A percentile compares a stretch with the other conserved stretches of the same genome.
phyloP scores from a whole-genome alignment of 2,113 vertebrate genomes.

The Carassius auratus region DNA sequence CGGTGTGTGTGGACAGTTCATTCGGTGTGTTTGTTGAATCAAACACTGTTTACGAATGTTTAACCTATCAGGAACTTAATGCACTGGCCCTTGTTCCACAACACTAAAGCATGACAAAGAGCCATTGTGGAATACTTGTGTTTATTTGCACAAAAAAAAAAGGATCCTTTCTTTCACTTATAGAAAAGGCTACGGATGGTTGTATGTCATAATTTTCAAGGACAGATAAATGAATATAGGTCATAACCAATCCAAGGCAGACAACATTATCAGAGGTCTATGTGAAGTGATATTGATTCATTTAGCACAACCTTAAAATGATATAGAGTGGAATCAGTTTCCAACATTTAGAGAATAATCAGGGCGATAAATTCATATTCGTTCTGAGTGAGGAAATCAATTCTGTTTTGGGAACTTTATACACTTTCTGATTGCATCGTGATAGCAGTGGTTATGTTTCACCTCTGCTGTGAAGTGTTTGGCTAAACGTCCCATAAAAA shows the following conservation, averaged over 20 bases:
- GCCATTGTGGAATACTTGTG: not conserved
- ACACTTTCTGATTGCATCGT: slow-evolving; percentile 13
- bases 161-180: not conserved
- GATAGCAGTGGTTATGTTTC: slow-evolving; percentile 34
- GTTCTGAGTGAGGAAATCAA: slow-evolving; percentile 36
- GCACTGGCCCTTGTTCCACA: slow-evolving; percentile 13
- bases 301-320: slow-evolving; percentile 35
- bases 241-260: slow-evolving; percentile 22
- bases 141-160: not conserved
- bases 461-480: not conserved
- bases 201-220: slow-evolving; percentile 22
- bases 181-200: slow-evolving; percentile 16
- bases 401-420: slow-evolving; percentile 35
- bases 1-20: slow-evolving; percentile 44
- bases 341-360: slow-evolving; percentile 51
- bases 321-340: slow-evolving; percentile 42
- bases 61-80: slow-evolving; percentile 35
- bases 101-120: slow-evolving; percentile 8
- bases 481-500: not conserved
- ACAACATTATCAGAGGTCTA: slow-evolving; percentile 24
- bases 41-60: slow-evolving; percentile 49
- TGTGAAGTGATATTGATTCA: slow-evolving; percentile 46
- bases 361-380: slow-evolving; percentile 33
- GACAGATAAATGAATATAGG: slow-evolving; percentile 36
- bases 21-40: slow-evolving; percentile 49